Evolutionary conservation across 92 coral and sea anemone genomes (phyloP), one percentile per base, ranked within the genome.

Genomic region (Phenganax subtilis): DNA sequence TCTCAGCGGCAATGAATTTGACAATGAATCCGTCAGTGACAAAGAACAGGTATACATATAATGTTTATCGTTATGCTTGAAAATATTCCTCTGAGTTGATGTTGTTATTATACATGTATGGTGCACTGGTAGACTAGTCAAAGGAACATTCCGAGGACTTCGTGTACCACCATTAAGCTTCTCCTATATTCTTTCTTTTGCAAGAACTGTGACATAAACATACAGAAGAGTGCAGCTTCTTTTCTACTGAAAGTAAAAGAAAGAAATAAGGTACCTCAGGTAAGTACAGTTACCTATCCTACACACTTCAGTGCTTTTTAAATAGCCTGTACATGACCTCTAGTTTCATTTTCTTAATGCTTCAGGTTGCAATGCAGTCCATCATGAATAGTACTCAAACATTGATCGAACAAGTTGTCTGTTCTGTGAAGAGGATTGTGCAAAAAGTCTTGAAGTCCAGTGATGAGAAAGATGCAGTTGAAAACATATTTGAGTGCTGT

Each of bases 191-290:
- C 11, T 51, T 25, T 75, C 20, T 76, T 8, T 57, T 60, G 57
- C 0, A 10, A 76, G 81, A 8, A 57, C 31, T 9, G 47, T 47
- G 47, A 76, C 10, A 55, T 75, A 47, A 64, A 75, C 65, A 54
- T 75, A 5, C 16, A 54, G 51, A 75, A 55, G 80, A 75, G 80
- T 75, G 80, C 80, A 14, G 80, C 80, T 25, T 75, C 64, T 2
- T 75, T 55, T 53, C 51, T 75, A 53, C 51, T 75, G 10, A 75
- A 75, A 53, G 65, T 56, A 9, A 75, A 75, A 75, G 80, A 75
- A 75, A 75, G 81, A 59, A 76, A 76, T 76, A 76, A 76, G 60
- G 59, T 76, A 25, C 81, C 81, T 59, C 81, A 76, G 81, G 81
- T 76, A 59, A 20, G 25, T 20, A 20, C 25, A 20, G 25, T 20